Base-by-base conservation (phyloP, 2,888 invertebrate species). In the Magallana nippona region DNA sequence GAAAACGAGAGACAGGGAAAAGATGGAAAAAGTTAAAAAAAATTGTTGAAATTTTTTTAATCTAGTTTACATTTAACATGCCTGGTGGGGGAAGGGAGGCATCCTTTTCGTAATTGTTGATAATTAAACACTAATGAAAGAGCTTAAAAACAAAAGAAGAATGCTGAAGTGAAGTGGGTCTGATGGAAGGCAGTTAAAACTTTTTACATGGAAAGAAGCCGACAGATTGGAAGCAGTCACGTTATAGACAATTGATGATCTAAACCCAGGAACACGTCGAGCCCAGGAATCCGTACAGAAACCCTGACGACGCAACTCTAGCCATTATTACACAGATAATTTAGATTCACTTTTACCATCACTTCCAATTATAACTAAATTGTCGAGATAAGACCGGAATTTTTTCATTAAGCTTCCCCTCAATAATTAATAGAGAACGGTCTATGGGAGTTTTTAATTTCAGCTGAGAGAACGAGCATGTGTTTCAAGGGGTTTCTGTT, bases 61-160 rank as follows among this genome's bases (percentile, higher is more conserved):
- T 44, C 44, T 71, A 71, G 71, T 71, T 71, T 71, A 71, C 71
- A 27, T 71, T 60, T 32, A 71, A 71, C 71, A 71, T 71, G 19
- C 32, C 71, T 71, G 71, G 22, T 27, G 32, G 27, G 32, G 44
- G 8, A 71, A 32, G 15, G 13, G 22, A 11, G 15, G 27, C 27
- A 71, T 2, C 13, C 71, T 71, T 22, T 19, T 27, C 15, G 71
- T 13, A 71, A 71, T 71, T 71, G 71, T 13, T 71, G 71, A 22
- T 71, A 71, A 71, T 71, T 71, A 71, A 71, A 71, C 22, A 22
- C 71, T 22, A 71, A 19, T 71, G 71, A 27, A 32, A 8, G 71
- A 71, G 71, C 71, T 71, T 71, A 71, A 27, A 71, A 32, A 71
- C 15, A 15, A 27, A 22, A 27, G 71, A 27, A 32, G 22, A 15